A percentile compares a stretch with the other conserved stretches of the same genome.
Conservation (phyloP, 2,113 vertebrate species). For the Halcyon malimbica region DNA sequence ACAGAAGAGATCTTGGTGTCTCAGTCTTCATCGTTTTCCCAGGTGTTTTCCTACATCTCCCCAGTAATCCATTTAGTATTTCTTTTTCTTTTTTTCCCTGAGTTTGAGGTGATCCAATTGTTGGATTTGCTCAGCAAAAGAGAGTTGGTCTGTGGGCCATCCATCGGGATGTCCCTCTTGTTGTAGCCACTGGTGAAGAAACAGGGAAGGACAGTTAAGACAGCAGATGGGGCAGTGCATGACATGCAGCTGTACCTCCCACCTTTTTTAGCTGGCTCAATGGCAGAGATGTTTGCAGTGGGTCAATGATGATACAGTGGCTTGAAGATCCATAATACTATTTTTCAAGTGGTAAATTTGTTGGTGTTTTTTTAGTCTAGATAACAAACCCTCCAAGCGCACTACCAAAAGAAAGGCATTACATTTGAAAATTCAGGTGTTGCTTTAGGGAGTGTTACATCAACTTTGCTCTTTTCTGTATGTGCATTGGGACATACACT, state of each 20-base stretch:
- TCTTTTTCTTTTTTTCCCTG: neutral
- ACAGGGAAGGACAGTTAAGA: neutral
- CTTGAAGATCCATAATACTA: neutral
- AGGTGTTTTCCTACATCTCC: neutral
- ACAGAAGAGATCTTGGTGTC: neutral
- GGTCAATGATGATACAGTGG: neutral
- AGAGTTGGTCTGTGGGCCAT: neutral
- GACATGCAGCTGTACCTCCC: neutral
- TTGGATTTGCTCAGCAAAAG: neutral
- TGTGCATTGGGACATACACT: neutral
- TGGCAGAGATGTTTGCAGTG: neutral
- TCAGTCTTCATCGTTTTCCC: neutral
- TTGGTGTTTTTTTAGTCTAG: neutral
- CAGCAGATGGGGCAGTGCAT: neutral
- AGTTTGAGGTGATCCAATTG: neutral
- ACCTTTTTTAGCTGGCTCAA: neutral
- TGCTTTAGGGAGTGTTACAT: neutral
- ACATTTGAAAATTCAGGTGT: neutral
- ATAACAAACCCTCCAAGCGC: neutral
- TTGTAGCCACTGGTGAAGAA: neutral
- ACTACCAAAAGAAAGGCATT: neutral
- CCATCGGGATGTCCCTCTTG: neutral
- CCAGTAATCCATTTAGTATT: neutral
- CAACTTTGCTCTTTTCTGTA: neutral
- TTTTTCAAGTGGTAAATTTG: neutral